Evolutionary conservation across 2,888 invertebrate species (phyloP), one percentile per base, ranked within the genome.

Genomic region (Platynereis dumerilii): DNA sequence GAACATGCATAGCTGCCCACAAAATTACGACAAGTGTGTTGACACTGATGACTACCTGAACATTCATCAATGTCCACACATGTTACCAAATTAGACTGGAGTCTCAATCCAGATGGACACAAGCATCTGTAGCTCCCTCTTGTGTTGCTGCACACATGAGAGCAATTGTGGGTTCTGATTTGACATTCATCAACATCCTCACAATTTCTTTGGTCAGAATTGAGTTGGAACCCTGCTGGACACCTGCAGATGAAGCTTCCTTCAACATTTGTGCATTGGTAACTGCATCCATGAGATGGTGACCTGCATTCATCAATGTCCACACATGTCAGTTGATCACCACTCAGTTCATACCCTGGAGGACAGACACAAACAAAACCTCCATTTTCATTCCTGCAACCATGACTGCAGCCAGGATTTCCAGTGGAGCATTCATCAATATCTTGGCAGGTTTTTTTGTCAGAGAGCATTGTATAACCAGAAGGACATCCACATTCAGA

Each of bases 381-480:
- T 3, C 48, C 48, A 48, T 48, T 48, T 22, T 20, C 48, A 48
- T 22, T 48, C n/a, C 7, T 20, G 22, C 48, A 48, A n/a, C 22
- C 48, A 48, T 48, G 48, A 48, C 48, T 48, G 17, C 48, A 48
- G 5, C 48, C 48, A 48, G 22, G 22, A 48, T 20, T n/a, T 10
- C 20, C n/a, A 48, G 20, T 48, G 7, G n/a, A n/a, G 17, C 48
- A 48, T 7, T 48, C 48, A 48, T 48, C 48, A 12, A 20, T 48
- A 48, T 48, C 48, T 7, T 48, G 48, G 22, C 48, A 48, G 7
- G 48, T 48, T 22, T 48, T 48, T 48, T n/a, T 48, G 22, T 48
- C 48, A 48, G 48, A n/a, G 3, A 20, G 7, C 22, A 48, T n/a
- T 7, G 48, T 10, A n/a, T 48, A 22, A 20, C 48, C 48, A 48